phyloP scores from a whole-genome alignment of 2,113 vertebrate species.

The Pholis gunnellus region DNA sequence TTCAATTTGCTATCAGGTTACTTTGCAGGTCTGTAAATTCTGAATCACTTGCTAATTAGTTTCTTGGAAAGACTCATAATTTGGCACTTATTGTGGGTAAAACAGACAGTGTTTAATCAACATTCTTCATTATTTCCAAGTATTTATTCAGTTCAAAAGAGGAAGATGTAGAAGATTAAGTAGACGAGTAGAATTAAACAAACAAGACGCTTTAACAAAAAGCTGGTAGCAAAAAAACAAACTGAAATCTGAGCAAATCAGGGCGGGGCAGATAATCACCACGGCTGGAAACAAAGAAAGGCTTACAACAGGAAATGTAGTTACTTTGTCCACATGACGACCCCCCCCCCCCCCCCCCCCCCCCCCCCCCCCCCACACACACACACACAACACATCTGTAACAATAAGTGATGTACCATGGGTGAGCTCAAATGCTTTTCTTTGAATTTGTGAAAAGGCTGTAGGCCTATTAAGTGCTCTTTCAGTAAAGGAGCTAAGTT shows the following conservation, averaged over 20 bases:
- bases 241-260: too few relatives aligned
- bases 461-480: background rate
- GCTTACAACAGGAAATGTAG: background rate
- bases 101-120: background rate
- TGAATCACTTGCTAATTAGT: background rate
- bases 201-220: background rate
- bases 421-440: too few relatives aligned
- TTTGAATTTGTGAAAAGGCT: background rate
- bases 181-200: background rate
- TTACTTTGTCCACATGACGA: background rate
- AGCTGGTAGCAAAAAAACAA: too few relatives aligned
- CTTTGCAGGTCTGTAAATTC: background rate
- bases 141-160: background rate
- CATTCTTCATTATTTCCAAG: background rate
- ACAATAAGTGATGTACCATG: too few relatives aligned
- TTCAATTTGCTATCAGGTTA: too few relatives aligned
- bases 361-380: too few relatives aligned
- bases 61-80: background rate
- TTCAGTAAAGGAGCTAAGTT: background rate
- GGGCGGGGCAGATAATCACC: too few relatives aligned
- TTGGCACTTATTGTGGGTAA: background rate
- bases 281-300: background rate
- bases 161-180: background rate
- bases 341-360: too few relatives aligned
- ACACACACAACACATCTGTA: background rate